phyloP scores from a whole-genome alignment of 2,888 invertebrate genomes.

The Drosophila antonietae region DNA sequence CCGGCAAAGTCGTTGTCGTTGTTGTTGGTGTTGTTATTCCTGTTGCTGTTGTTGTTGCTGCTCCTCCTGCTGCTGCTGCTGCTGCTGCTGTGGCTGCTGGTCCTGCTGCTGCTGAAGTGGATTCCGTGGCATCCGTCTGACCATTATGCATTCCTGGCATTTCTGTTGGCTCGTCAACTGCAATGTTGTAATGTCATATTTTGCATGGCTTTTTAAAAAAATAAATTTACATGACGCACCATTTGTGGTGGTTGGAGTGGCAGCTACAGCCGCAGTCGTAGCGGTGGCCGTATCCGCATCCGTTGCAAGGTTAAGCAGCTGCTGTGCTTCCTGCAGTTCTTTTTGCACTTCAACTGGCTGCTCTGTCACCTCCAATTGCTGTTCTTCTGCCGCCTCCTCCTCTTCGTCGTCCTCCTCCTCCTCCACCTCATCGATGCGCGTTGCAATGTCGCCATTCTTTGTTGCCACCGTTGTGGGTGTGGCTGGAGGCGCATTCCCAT shows the following conservation, averaged over 20 bases:
- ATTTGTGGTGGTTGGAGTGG: constrained; percentile 33
- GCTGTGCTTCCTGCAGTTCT: constrained; percentile 30
- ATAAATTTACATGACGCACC: constrained; percentile 60
- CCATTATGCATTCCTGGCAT: constrained; percentile 31
- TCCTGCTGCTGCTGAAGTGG: constrained; percentile 8
- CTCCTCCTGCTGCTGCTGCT: neutral
- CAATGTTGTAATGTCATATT: constrained; percentile 34
- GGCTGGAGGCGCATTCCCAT: constrained; percentile 77
- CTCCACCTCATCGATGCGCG: constrained; percentile 63
- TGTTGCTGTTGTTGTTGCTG: constrained; percentile 1
- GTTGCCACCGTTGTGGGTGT: constrained; percentile 54
- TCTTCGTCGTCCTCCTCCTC: constrained; percentile 72
- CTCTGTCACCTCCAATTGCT: constrained; percentile 12
- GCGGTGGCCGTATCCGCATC: constrained; percentile 39
- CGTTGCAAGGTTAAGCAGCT: constrained; percentile 48
- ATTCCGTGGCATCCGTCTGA: constrained; percentile 39
- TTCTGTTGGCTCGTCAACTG: constrained; percentile 34
- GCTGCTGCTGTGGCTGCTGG: neutral
- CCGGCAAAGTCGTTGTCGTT: constrained; percentile 75
- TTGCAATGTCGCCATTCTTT: constrained; percentile 69
- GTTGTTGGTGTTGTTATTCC: neutral
- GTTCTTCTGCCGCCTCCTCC: constrained; percentile 48
- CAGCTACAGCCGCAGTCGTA: neutral
- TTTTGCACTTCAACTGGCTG: constrained; percentile 7
- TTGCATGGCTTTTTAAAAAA: constrained; percentile 32